Evolutionary conservation across 1,140 invertebrate genomes (phyloP).

Genomic region (Diabrotica undecimpunctata): DNA sequence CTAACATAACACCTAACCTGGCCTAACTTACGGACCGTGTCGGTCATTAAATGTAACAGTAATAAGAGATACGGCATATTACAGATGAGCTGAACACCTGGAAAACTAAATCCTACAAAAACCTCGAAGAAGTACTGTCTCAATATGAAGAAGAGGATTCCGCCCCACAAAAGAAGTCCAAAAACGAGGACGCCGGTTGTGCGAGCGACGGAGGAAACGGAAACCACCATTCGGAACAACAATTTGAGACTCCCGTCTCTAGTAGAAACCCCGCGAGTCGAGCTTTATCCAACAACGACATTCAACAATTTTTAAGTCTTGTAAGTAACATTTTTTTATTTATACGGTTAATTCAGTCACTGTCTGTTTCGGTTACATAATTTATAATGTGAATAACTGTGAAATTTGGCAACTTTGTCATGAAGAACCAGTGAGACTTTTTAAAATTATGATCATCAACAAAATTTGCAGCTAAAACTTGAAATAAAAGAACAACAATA

Average conservation of each 20-base stretch:
- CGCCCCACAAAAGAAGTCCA: constrained; percentile 4
- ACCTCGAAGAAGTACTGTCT: constrained; percentile 35
- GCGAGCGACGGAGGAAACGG: neutral
- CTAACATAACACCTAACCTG: no score
- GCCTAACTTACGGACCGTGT: no score
- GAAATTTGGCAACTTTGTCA: no score
- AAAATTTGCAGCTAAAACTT: no score
- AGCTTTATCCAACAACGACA: constrained; percentile 28
- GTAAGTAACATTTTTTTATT: neutral
- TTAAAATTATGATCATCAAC: no score
- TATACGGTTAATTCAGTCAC: no score
- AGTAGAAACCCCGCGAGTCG: constrained; percentile 25
- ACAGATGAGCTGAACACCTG: constrained; percentile 35
- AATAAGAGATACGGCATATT: no score
- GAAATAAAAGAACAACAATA: no score
- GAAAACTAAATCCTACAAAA: constrained; percentile 35
- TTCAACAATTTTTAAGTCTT: constrained; percentile 27
- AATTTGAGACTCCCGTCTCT: constrained; percentile 35
- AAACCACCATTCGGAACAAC: constrained; percentile 9
- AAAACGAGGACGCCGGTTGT: constrained; percentile 6
- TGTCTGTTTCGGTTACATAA: no score
- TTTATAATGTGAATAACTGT: no score
- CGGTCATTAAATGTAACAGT: no score
- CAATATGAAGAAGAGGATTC: constrained; percentile 18
- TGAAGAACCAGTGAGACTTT: no score